These are phyloP conservation scores for Anagyrus pseudococci DNA, from an alignment of 2,888 invertebrate genomes.

Conservation along the genomic window DNA sequence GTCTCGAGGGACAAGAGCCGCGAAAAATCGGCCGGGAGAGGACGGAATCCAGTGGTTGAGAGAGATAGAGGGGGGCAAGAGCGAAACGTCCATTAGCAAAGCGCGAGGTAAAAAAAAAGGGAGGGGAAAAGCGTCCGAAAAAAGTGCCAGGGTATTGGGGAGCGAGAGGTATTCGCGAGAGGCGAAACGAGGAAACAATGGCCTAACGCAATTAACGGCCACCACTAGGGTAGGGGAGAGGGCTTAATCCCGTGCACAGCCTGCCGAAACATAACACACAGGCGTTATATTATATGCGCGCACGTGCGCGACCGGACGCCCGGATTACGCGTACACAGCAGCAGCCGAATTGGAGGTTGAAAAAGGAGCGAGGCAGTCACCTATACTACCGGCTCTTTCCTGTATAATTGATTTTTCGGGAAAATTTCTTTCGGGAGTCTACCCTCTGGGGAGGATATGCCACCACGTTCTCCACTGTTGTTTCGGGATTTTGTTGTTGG, in stretches of 20 bases:
- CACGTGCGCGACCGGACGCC: background rate
- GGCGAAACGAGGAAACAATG: constrained; percentile 14
- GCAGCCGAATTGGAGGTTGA: constrained; percentile 29
- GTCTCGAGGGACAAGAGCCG: background rate
- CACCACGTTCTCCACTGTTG: too few species aligned
- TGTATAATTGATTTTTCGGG: background rate
- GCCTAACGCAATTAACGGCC: constrained; percentile 22
- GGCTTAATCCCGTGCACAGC: background rate
- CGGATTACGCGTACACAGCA: background rate
- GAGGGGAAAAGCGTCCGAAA: background rate
- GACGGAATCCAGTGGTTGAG: background rate
- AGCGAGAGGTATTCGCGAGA: background rate
- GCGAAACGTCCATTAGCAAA: constrained; percentile 9
- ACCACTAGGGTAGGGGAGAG: background rate
- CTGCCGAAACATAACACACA: constrained; percentile 3
- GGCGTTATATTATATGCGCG: background rate
- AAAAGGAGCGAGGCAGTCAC: too few species aligned
- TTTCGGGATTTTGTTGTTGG: constrained; percentile 8
- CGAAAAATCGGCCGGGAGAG: constrained; percentile 13
- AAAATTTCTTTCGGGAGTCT: background rate
- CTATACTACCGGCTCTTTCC: too few species aligned
- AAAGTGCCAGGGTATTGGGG: background rate
- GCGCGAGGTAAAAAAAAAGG: background rate
- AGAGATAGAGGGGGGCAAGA: too few species aligned
- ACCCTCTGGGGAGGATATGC: background rate